These are phyloP conservation scores for Talpa occidentalis DNA, from an alignment of 2,113 vertebrate genomes.

Conservation along the genomic window DNA sequence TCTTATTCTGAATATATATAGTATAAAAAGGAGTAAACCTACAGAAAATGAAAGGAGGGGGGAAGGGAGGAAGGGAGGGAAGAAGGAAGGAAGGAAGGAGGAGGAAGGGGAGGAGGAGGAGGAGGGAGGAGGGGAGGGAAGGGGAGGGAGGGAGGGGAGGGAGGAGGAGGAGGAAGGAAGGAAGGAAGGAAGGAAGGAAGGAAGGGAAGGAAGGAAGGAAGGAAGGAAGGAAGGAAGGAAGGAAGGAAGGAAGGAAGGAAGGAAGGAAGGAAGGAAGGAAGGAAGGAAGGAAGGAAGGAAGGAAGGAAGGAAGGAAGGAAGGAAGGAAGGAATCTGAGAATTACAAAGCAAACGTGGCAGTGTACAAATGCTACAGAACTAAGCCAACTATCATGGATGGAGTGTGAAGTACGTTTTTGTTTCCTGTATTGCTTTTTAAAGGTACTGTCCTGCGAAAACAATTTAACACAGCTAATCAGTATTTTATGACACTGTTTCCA, in stretches of 20 bases:
- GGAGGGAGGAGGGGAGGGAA: background rate
- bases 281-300: background rate
- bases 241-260: too few relatives aligned
- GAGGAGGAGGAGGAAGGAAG: background rate
- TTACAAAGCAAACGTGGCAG: background rate
- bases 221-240: background rate
- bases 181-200: fast-evolving
- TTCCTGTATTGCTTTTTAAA: background rate
- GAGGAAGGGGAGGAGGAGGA: fast-evolving
- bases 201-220: background rate
- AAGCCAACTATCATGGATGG: background rate
- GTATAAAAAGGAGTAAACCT: background rate
- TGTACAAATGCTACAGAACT: background rate
- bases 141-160: too few relatives aligned
- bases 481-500: background rate
- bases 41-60: background rate
- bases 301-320: too few relatives aligned
- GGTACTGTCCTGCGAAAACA: background rate
- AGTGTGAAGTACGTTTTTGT: background rate
- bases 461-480: background rate
- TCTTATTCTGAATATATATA: background rate
- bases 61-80: too few relatives aligned
- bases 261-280: background rate
- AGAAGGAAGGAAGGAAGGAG: too few relatives aligned
- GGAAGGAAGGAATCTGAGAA: background rate